Base-by-base conservation (phyloP, 2,888 invertebrate species). In the Metopia argyrocephala region DNA sequence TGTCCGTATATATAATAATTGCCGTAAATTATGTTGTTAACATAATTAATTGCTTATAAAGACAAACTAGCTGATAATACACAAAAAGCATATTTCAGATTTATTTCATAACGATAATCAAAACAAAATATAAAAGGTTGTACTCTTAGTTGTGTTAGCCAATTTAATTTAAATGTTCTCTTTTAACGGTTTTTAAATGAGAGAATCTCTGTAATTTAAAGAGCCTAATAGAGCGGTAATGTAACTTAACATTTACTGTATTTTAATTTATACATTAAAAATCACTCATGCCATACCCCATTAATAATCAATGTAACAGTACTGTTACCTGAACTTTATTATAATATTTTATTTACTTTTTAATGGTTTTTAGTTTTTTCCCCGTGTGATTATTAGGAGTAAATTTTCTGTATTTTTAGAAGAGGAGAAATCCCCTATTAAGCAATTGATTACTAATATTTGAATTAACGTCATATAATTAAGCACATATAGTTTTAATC, bases 11-110 rank as follows among this genome's bases (percentile, higher is more conserved):
- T 12, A 38, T 15, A 6, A 25, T 70, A 68, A 68, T 70, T 75
- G 70, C 5, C 21, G 38, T 21, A 68, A 71, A 68, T 76, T 62
- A 76, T 23, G 66, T 79, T 66, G 56, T 62, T 66, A 61, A 76
- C 71, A 76, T 21, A 56, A 15, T 18, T 48, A 27, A 64, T 52
- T 46, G 57, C 23, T 18, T n/a, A 7, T 23, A 56, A 21, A 21
- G 9, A 3, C 27, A 38, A 54, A 56, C n/a, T n/a, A n/a, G n/a
- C n/a, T 46, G 25, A 57, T 52, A 68, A 66, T 23, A 62, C 5
- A 20, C 5, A 46, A 21, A 65, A 48, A 70, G n/a, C n/a, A n/a
- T n/a, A n/a, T 38, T 38, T 45, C 7, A 62, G 45, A 52, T 31
- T 65, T 28, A 23, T 50, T 64, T 64, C 27, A 74, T 27, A 23